Evolutionary conservation across 53 echinoderm and acorn worm species (phyloP).

Genomic region (Mesocentrotus franciscanus): DNA sequence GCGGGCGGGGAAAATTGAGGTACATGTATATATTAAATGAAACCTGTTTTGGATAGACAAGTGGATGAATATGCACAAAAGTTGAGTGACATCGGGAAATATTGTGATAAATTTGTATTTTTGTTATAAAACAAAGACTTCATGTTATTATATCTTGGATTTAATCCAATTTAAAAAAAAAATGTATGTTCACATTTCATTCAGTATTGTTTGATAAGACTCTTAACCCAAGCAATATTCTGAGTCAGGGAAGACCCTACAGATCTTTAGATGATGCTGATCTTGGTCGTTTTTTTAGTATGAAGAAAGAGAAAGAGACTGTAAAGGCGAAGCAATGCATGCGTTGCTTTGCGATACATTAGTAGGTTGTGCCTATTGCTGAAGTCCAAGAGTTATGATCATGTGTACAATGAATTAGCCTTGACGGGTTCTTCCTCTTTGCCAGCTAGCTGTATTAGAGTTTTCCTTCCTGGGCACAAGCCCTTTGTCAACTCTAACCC

Average conservation of each 20-base stretch:
- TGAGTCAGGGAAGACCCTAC: not conserved
- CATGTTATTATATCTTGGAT: not conserved
- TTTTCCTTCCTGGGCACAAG: constrained; percentile 62
- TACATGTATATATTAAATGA: not conserved
- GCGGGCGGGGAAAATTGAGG: not conserved
- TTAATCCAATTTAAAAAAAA: not conserved
- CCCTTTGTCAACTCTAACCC: constrained; percentile 60
- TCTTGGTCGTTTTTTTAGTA: not conserved
- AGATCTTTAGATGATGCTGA: not conserved
- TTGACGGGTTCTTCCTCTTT: constrained; percentile 63
- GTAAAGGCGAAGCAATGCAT: not conserved
- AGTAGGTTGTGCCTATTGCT: constrained; percentile 9
- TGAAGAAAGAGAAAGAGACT: not conserved
- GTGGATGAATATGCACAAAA: constrained; percentile 33
- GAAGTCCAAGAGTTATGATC: constrained; percentile 46
- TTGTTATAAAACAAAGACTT: not conserved
- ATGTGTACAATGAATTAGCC: constrained; percentile 64
- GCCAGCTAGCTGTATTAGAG: constrained; percentile 63
- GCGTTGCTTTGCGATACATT: too few species aligned
- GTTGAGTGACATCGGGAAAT: not conserved
- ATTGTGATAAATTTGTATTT: not conserved
- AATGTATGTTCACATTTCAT: not conserved
- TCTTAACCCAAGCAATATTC: not conserved
- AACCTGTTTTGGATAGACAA: constrained; percentile 22
- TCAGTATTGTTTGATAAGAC: not conserved